Evolutionary conservation across 2,888 invertebrate species (phyloP).

Genomic region (Calliphora vomitoria): DNA sequence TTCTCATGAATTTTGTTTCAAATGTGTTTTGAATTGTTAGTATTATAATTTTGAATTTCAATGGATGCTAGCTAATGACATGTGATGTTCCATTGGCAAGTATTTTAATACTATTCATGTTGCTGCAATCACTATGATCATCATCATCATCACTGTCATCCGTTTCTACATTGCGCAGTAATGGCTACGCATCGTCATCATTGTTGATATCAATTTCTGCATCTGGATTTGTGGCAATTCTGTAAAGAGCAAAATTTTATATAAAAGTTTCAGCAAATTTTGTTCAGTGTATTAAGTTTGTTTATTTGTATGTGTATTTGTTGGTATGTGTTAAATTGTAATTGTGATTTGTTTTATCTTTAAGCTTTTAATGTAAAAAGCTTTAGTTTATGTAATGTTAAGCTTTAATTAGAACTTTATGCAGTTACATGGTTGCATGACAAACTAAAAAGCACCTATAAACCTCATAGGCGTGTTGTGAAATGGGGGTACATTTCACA

Average conservation of each 20-base stretch:
- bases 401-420: slow-evolving; percentile 1
- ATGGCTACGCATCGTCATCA: slow-evolving; percentile 84
- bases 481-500: background rate
- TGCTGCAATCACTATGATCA: slow-evolving; percentile 67
- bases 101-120: slow-evolving; percentile 39
- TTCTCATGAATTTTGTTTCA: slow-evolving; percentile 24
- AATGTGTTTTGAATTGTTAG: slow-evolving; percentile 36
- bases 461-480: background rate
- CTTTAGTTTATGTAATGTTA: background rate
- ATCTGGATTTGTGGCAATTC: slow-evolving; percentile 81
- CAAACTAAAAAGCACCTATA: background rate
- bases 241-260: slow-evolving; percentile 75
- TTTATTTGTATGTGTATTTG: background rate
- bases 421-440: background rate
- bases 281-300: background rate
- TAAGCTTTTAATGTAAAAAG: slow-evolving; percentile 8
- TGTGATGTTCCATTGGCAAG: slow-evolving; percentile 33
- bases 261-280: background rate
- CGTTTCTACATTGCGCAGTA: slow-evolving; percentile 83
- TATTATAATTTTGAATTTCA: slow-evolving; percentile 33
- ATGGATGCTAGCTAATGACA: slow-evolving; percentile 73
- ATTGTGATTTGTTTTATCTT: background rate
- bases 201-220: slow-evolving; percentile 77
- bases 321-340: background rate
- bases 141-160: slow-evolving; percentile 81